A percentile compares a stretch with the other conserved stretches of the same genome.
phyloP scores from a whole-genome alignment of 2,113 vertebrate genomes.

The Prunella fulvescens region DNA sequence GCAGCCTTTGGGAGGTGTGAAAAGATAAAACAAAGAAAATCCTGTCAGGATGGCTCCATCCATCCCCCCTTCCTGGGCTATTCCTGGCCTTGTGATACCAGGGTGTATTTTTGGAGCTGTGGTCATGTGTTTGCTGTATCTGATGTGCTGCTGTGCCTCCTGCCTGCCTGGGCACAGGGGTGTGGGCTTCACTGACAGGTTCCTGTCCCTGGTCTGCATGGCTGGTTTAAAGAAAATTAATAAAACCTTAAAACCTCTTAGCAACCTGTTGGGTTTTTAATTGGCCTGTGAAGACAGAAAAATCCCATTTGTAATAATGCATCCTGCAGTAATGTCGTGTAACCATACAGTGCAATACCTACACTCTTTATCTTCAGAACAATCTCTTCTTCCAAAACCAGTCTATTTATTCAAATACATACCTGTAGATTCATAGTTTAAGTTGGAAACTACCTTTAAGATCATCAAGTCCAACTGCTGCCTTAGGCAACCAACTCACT shows the following conservation, averaged over 20 bases:
- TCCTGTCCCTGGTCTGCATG: not conserved
- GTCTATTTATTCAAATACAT: not conserved
- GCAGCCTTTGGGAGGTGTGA: not conserved
- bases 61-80: not conserved
- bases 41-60: not conserved
- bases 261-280: not conserved
- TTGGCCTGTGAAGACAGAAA: not conserved
- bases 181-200: not conserved
- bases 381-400: not conserved
- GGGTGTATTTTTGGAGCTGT: constrained; percentile 72
- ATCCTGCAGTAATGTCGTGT: not conserved
- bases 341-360: not conserved
- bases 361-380: not conserved
- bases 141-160: not conserved
- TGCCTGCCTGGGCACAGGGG: not conserved
- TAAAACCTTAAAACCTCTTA: not conserved
- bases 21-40: constrained; percentile 13
- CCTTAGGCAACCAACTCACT: not conserved
- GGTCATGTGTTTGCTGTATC: constrained; percentile 70
- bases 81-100: constrained; percentile 63
- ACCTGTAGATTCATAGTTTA: not conserved
- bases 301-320: not conserved
- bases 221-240: not conserved
- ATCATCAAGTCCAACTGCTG: not conserved
- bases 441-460: not conserved